phyloP scores from a whole-genome alignment of 2,888 invertebrate species.

The Myopa testacea region DNA sequence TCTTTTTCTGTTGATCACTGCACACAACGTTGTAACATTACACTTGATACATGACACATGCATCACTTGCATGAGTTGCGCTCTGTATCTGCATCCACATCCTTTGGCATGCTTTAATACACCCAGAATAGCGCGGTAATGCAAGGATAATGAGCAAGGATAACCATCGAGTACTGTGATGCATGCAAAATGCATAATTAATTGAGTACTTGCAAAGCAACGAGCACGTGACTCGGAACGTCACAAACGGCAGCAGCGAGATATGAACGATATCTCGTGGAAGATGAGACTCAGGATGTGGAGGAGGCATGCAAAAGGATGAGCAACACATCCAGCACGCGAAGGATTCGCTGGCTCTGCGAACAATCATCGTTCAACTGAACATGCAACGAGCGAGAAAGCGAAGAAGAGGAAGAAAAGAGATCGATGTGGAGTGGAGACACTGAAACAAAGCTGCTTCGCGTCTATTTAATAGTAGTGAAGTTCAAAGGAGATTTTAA shows the following conservation, averaged over 20 bases:
- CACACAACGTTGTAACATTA: too few relatives aligned
- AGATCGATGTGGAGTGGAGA: too few relatives aligned
- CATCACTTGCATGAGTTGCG: neutral
- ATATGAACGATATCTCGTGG: neutral
- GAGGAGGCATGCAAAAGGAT: neutral
- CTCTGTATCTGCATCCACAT: neutral
- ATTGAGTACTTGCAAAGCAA: constrained; percentile 19
- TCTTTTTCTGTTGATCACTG: too few relatives aligned
- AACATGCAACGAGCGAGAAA: too few relatives aligned
- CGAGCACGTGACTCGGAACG: constrained; percentile 20
- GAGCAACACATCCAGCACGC: neutral
- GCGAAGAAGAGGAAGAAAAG: too few relatives aligned
- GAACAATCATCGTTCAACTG: too few relatives aligned
- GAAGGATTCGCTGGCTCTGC: too few relatives aligned
- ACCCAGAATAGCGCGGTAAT: constrained; percentile 23
- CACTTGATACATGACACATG: neutral
- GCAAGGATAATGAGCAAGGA: constrained; percentile 22
- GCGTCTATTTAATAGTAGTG: too few relatives aligned
- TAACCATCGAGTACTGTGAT: constrained; percentile 6
- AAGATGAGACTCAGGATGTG: neutral
- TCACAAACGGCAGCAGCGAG: neutral
- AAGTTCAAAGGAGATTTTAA: too few relatives aligned
- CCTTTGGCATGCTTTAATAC: neutral
- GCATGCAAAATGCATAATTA: constrained; percentile 33
- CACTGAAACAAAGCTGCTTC: too few relatives aligned